These are phyloP conservation scores for Aplocera efformata DNA, from an alignment of 2,888 invertebrate species.

Conservation along the genomic window DNA sequence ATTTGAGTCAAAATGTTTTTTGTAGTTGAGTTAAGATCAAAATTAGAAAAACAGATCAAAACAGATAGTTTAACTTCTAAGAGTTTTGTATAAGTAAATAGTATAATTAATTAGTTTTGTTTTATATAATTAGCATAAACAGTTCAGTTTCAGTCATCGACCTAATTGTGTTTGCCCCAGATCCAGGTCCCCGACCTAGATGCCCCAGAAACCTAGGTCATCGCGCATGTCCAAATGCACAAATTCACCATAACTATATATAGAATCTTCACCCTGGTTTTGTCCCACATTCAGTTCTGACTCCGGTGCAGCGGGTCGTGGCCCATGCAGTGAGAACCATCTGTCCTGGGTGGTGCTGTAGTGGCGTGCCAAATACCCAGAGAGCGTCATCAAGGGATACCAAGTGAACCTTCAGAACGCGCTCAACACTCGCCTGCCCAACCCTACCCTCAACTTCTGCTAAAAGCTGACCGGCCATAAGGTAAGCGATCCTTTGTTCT, in stretches of 20 bases:
- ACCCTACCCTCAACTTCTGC: constrained; percentile 92
- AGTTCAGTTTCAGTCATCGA: too few species aligned
- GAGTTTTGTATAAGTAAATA: too few species aligned
- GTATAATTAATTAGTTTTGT: too few species aligned
- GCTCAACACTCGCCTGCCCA: constrained; percentile 92
- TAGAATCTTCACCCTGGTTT: constrained; percentile 21
- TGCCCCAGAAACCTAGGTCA: constrained; percentile 30
- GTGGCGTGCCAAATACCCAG: constrained; percentile 96
- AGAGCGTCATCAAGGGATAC: constrained; percentile 93
- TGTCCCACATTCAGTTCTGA: constrained; percentile 78
- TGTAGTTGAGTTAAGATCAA: too few species aligned
- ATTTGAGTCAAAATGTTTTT: too few species aligned
- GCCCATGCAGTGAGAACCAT: constrained; percentile 97
- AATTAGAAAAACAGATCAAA: too few species aligned
- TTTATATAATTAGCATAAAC: too few species aligned
- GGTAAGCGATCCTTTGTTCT: constrained; percentile 69
- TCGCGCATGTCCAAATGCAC: constrained; percentile 59
- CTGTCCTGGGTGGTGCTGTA: constrained; percentile 94
- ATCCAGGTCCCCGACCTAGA: neutral
- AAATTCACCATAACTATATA: constrained; percentile 10
- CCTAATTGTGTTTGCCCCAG: too few species aligned
- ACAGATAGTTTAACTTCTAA: too few species aligned
- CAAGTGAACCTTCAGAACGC: constrained; percentile 95
- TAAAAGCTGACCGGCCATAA: constrained; percentile 93
- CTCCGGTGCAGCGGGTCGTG: constrained; percentile 91